Percentiles rank a stretch among this genome's conserved stretches.
These are phyloP conservation scores for Pteropus rufus DNA, from an alignment of 2,797 vertebrate genomes.

Conservation along the genomic window DNA sequence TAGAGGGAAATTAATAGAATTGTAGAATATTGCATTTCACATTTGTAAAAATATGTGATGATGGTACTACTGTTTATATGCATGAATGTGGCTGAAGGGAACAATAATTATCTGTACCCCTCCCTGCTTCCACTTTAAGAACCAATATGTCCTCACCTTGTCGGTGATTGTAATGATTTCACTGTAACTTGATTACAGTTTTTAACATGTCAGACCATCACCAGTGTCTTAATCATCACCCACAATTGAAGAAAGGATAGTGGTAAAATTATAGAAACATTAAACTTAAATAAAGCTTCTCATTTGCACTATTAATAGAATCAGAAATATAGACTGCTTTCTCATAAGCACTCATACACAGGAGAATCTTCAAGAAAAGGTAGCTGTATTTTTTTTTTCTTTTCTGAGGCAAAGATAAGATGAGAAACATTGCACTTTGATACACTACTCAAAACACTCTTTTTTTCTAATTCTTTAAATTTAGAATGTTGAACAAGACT, in stretches of 20 bases:
- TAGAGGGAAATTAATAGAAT: constrained; percentile 22
- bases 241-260: background rate
- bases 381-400: background rate
- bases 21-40: background rate
- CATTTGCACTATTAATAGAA: background rate
- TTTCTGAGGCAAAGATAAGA: background rate
- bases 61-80: background rate
- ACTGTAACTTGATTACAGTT: constrained; percentile 13
- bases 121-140: constrained; percentile 39
- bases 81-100: constrained; percentile 20
- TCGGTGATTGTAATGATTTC: background rate
- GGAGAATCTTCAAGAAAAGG: background rate
- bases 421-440: background rate
- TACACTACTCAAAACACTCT: background rate
- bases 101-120: constrained; percentile 20
- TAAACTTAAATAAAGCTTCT: constrained; percentile 7
- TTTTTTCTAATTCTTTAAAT: background rate
- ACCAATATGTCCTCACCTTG: constrained; percentile 27
- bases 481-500: background rate
- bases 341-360: constrained; percentile 11
- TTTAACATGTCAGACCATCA: constrained; percentile 39
- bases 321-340: constrained; percentile 2
- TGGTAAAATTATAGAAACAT: background rate
- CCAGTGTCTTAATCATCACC: background rate
- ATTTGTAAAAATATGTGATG: constrained; percentile 26